Percentiles rank a stretch among this genome's conserved stretches.
Evolutionary conservation across 2,888 invertebrate species (phyloP).

Genomic region (Protodeltote pygarga): DNA sequence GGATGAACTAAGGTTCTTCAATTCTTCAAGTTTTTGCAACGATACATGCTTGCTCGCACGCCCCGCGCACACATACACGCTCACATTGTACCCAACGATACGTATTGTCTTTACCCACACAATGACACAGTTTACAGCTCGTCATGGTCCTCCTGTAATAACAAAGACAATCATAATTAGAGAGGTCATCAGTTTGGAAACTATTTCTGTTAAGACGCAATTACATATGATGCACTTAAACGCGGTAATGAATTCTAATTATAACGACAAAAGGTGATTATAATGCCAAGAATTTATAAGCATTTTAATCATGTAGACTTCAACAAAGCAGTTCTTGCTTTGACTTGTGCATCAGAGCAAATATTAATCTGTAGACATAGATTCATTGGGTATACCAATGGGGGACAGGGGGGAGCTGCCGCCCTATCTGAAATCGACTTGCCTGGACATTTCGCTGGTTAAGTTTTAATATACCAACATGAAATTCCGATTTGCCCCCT

Average conservation of each 20-base stretch:
- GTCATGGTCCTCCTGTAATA: slow-evolving; percentile 83
- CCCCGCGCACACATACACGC: slow-evolving; percentile 45
- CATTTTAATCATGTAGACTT: slow-evolving; percentile 3
- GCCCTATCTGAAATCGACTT: too few relatives aligned
- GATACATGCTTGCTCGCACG: slow-evolving; percentile 42
- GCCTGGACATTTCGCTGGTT: too few relatives aligned
- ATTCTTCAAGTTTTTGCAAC: slow-evolving; percentile 45
- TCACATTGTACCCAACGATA: slow-evolving; percentile 66
- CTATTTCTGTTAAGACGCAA: slow-evolving; percentile 5
- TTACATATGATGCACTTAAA: not conserved
- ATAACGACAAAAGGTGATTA: slow-evolving; percentile 6
- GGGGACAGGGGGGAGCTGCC: too few relatives aligned
- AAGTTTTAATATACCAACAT: too few relatives aligned
- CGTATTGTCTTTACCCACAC: slow-evolving; percentile 71
- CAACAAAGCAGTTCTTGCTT: not conserved
- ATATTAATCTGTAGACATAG: not conserved
- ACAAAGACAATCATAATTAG: slow-evolving; percentile 54
- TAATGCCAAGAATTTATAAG: slow-evolving; percentile 13
- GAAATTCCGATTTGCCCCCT: too few relatives aligned
- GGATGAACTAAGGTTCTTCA: slow-evolving; percentile 46
- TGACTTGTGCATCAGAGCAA: not conserved
- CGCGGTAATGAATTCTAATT: slow-evolving; percentile 6
- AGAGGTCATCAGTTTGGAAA: slow-evolving; percentile 4
- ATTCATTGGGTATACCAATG: too few relatives aligned
- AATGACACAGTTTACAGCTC: slow-evolving; percentile 73